These are phyloP conservation scores for Cyaniris semiargus DNA, from an alignment of 2,888 invertebrate genomes.

Conservation along the genomic window DNA sequence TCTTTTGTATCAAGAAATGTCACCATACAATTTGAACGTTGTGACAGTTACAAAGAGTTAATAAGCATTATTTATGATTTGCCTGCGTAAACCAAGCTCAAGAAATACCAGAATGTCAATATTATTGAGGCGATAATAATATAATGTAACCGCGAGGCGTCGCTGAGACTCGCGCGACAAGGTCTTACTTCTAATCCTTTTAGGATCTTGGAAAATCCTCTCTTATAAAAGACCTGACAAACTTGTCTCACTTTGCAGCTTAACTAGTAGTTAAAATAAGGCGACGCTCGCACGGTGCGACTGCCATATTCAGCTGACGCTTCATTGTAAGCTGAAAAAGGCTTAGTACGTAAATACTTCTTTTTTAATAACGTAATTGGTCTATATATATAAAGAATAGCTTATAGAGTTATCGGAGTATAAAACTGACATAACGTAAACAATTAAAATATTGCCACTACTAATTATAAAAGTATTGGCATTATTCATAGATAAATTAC, in stretches of 20 bases:
- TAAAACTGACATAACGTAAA: no score
- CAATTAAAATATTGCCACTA: no score
- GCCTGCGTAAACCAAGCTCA: background rate
- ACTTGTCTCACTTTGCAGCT: constrained; percentile 42
- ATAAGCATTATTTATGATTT: background rate
- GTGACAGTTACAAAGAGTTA: background rate
- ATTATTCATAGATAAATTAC: no score
- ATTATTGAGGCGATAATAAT: background rate
- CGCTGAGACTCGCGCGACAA: constrained; percentile 32
- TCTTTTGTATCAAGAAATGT: background rate
- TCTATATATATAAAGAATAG: no score
- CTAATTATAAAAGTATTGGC: no score
- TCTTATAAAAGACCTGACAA: constrained; percentile 44
- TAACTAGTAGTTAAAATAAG: constrained; percentile 35
- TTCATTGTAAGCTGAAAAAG: background rate
- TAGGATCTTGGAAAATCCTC: constrained; percentile 42
- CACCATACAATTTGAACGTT: background rate
- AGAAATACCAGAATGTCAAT: background rate
- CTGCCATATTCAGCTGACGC: background rate
- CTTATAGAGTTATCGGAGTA: no score
- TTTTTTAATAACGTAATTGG: no score
- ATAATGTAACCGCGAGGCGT: background rate
- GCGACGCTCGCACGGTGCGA: background rate
- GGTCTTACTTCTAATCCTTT: constrained; percentile 40
- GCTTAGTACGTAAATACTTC: no score